Base-by-base conservation (phyloP, 2,888 invertebrate species). In the Lepetodrilus schrolli region DNA sequence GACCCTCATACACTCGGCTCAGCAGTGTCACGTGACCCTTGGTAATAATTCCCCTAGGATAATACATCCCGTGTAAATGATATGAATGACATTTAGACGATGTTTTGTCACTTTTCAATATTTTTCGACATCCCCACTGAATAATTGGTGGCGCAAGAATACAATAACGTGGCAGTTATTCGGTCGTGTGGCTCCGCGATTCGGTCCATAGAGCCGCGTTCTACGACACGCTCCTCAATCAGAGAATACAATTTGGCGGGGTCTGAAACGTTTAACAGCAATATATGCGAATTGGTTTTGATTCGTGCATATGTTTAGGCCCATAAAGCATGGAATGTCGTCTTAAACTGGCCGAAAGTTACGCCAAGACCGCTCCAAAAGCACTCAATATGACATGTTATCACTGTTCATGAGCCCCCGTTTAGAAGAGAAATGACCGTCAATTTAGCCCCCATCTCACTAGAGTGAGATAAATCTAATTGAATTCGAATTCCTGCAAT, bases 381-480 rank as follows among this genome's bases (percentile, higher is more conserved):
- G 7, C 58, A 58, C 58, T 23, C 30, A 58, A 58, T 58, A 58
- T 58, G 17, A 1, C 58, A 58, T 30, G 26, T 58, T 58, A 58
- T 58, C 23, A 34, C 34, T 58, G 4, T 48, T 21, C 21, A n/a
- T n/a, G n/a, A n/a, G n/a, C n/a, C n/a, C n/a, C n/a, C n/a, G n/a
- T n/a, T n/a, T n/a, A n/a, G n/a, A n/a, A n/a, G n/a, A n/a, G n/a
- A n/a, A n/a, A n/a, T n/a, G n/a, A n/a, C n/a, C n/a, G n/a, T n/a
- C n/a, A n/a, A n/a, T n/a, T n/a, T n/a, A n/a, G n/a, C n/a, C n/a
- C n/a, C n/a, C n/a, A n/a, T n/a, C 34, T 13, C 58, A 34, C 58
- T 30, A 30, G 58, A 58, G 58, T 30, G 17, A 30, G 26, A 58
- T 58, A 58, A 58, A 58, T 58, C 34, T 58, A 58, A 58, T 58